phyloP scores from a whole-genome alignment of 2,113 vertebrate genomes.

The Rhynchomys soricoides region DNA sequence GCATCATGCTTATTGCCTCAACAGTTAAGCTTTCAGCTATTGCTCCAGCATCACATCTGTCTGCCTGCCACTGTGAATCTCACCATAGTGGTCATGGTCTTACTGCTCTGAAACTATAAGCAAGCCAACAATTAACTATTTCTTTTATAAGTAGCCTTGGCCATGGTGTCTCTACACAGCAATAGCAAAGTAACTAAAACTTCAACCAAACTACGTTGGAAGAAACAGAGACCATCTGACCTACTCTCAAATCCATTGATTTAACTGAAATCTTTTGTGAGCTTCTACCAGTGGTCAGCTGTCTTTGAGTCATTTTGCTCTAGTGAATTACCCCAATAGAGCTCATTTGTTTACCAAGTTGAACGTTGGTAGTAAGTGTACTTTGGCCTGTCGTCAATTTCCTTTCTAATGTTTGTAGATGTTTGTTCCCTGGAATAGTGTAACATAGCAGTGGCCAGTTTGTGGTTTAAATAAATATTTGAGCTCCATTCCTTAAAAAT shows the following conservation, averaged over 20 bases:
- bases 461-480: slow-evolving; percentile 19
- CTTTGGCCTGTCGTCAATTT: not conserved
- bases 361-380: not conserved
- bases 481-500: not conserved
- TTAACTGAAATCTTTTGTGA: not conserved
- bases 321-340: not conserved
- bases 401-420: not conserved
- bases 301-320: not conserved
- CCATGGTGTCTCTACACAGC: not conserved
- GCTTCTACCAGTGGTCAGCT: not conserved
- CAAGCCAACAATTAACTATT: not conserved
- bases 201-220: not conserved
- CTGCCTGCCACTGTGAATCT: not conserved
- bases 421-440: not conserved
- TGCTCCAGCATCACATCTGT: not conserved
- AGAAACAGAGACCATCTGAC: not conserved
- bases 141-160: not conserved
- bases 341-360: not conserved
- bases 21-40: not conserved
- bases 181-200: not conserved
- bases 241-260: not conserved
- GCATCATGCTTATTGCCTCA: not conserved
- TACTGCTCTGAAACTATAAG: not conserved
- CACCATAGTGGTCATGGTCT: not conserved
- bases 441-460: not conserved